phyloP scores from a whole-genome alignment of 2,113 vertebrate species.

The Limanda limanda region DNA sequence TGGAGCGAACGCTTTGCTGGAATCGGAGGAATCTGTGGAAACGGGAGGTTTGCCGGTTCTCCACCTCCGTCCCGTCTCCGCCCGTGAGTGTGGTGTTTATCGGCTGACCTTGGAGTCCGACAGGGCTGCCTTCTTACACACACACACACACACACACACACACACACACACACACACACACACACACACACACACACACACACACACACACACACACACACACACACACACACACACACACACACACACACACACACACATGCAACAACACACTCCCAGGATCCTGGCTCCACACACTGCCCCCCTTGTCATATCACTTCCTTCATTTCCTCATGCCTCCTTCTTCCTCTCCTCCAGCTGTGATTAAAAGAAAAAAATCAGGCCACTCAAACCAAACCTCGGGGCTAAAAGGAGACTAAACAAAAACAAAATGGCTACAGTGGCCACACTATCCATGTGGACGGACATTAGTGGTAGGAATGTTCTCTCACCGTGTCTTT shows the following conservation, averaged over 20 bases:
- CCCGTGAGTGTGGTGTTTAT: constrained; percentile 69
- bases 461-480: constrained; percentile 50
- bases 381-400: constrained; percentile 50
- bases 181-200: constrained; percentile 21
- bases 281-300: constrained; percentile 59
- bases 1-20: constrained; percentile 47
- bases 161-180: constrained; percentile 21
- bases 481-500: constrained; percentile 40
- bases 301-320: constrained; percentile 62
- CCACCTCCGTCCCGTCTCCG: constrained; percentile 32
- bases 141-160: constrained; percentile 21
- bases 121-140: constrained; percentile 42
- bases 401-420: constrained; percentile 60
- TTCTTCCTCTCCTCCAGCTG: constrained; percentile 63
- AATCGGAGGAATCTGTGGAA: constrained; percentile 27
- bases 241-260: constrained; percentile 16
- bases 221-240: constrained; percentile 21
- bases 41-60: constrained; percentile 41
- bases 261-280: constrained; percentile 48
- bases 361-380: constrained; percentile 67
- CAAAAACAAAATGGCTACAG: constrained; percentile 70
- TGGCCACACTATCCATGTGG: constrained; percentile 52
- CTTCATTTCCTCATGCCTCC: constrained; percentile 61
- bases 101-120: constrained; percentile 71
- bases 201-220: constrained; percentile 21